Evolutionary conservation across 2,888 invertebrate genomes (phyloP), one percentile per base, ranked within the genome.

Genomic region (Rhingia rostrata): DNA sequence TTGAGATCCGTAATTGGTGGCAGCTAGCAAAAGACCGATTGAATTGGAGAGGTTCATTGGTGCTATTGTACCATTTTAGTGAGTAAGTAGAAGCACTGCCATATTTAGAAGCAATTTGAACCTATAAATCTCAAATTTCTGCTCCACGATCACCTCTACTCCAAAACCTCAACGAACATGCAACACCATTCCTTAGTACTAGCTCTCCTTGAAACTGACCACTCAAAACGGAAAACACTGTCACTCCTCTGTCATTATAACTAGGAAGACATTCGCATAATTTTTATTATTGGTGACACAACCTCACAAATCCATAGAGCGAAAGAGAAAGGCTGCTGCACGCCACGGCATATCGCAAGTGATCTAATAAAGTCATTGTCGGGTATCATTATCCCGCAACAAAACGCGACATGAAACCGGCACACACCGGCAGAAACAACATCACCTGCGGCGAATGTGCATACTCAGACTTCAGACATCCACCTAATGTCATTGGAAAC

Each of bases 351-450:
- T 77, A 82, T 82, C 77, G 70, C 63, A 53, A 67, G 56, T 77
- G 82, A 83, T 83, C 78, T 78, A 83, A 83, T 78, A 83, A 78
- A 78, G 66, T 72, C 82, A 72, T 78, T 83, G 82, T 67, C 82
- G 72, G 43, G 22, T 49, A 51, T 47, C 54, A 78, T 73, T 63
- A 73, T 45, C 32, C 54, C 12, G 43, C 60, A 64, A 69, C 53
- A 75, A 69, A 58, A 58, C 63, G 58, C 70, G 51, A 61, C 63
- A 81, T 58, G 75, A n/a, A 43, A 70, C 63, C 63, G 10, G 53
- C 49, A n/a, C 67, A 37, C 4, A 39, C 14, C 22, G 22, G 10
- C 49, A 56, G 63, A 67, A 53, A 43, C 69, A 58, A 60, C 54
- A 66, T 72, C 58, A 69, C 73, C 83, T 74, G 83, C 45, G 66